Evolutionary conservation across 2,888 invertebrate genomes (phyloP), one percentile per base, ranked within the genome.

Genomic region (Metopia argyrocephala): DNA sequence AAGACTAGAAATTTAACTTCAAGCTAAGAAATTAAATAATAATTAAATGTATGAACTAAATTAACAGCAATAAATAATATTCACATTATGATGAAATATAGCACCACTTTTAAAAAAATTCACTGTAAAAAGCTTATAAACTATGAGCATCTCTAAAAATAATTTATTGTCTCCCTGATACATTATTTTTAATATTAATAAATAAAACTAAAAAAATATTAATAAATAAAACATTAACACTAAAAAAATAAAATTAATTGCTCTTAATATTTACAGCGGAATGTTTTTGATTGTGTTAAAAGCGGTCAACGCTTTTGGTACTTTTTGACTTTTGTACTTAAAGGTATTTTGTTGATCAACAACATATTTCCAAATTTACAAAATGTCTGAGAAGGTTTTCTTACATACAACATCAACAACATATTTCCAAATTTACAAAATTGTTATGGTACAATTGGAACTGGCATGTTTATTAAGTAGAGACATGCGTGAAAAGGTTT

Each of bases 401-500:
- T n/a, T n/a, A n/a, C n/a, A n/a, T n/a, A n/a, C n/a, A n/a, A n/a
- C n/a, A n/a, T n/a, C n/a, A n/a, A n/a, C n/a, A n/a, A n/a, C n/a
- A n/a, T n/a, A n/a, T n/a, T n/a, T n/a, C 65, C 84, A 83, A 23
- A 73, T 76, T 85, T 87, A 89, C 73, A 83, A 86, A 86, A 88
- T 87, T 84, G 89, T 87, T 20, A 88, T 88, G 74, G 86, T 87
- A 82, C 89, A 89, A 86, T 87, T 89, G 85, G 88, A 88, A 86
- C 84, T 88, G 86, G 85, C 83, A 84, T 90, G 90, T 81, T 90
- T 90, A 82, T 88, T 89, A 38, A 90, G 86, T 56, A 90, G 85
- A 2, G 90, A 90, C 90, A 90, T 90, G 83, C 90, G 86, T 18
- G 90, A 90, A 85, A 90, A 90, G 75, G 90, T 90, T 78, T 89